Evolutionary conservation across 2,888 invertebrate species (phyloP), one percentile per base, ranked within the genome.

Genomic region (Thymelicus lineola): DNA sequence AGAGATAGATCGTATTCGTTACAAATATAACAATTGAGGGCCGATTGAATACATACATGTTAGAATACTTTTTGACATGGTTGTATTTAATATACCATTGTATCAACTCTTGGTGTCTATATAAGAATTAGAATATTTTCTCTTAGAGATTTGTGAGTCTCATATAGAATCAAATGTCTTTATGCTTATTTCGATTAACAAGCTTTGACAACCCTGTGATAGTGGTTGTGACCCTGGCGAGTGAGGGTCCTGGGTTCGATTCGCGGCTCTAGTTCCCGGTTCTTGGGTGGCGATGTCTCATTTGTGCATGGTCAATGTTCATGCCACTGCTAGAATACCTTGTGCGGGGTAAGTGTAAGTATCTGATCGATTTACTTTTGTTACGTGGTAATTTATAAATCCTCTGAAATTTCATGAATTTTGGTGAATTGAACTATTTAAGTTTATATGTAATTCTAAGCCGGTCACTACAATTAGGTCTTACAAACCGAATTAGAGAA

Each of bases 401-500:
- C 12, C 42, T 38, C 1, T 6, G 28, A 36, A 53, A 7, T 14
- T 36, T 15, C 50, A 2, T 17, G 50, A 12, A 63, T 17, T 60
- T 45, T 45, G 5, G 42, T 42, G 10, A 10, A 10, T 12, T 0
- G 42, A 42, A 42, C 12, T 42, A 9, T 38, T 59, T 59, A 48
- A 4, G 28, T 59, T 59, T 59, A 20, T 59, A 28, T 50, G 38
- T 46, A 57, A 62, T 57, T 38, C 35, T 67, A 57, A 46, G 57
- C 45, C n/a, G 45, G 20, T 60, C 67, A n/a, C 42, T 35, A 55
- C 55, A 55, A 63, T 50, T 69, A 20, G 63, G 69, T 69, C 57
- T 63, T 69, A 69, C 58, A 46, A 69, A 63, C 58, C 63, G 58
- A 63, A 69, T 68, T 58, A 64, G 12, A 46, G 48, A 20, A 17